phyloP scores from a whole-genome alignment of 2,113 vertebrate genomes.

The Paradoxurus hermaphroditus region DNA sequence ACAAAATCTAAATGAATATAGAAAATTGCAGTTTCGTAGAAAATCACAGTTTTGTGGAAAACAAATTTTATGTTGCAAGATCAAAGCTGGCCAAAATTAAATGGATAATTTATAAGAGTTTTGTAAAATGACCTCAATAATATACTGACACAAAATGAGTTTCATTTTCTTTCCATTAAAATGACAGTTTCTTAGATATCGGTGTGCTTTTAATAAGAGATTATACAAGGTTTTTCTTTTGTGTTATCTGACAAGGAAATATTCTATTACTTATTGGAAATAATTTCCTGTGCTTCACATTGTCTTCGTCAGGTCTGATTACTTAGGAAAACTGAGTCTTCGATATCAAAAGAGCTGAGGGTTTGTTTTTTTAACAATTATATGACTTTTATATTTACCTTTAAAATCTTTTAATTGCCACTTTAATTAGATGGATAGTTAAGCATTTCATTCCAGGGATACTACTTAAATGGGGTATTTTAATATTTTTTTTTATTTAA shows the following conservation, averaged over 20 bases:
- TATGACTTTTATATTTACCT: not conserved
- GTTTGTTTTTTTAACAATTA: not conserved
- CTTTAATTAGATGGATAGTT: not conserved
- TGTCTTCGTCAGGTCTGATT: not conserved
- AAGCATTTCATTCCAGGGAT: not conserved
- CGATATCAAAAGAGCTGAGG: not conserved
- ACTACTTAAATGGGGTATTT: not conserved
- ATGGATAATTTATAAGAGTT: not conserved
- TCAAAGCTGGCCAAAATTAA: not conserved
- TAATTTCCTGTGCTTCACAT: not conserved
- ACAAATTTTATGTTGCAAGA: not conserved
- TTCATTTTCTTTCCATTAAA: not conserved
- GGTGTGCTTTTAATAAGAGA: not conserved
- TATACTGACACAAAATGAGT: not conserved
- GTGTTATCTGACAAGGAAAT: not conserved
- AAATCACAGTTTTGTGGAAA: not conserved
- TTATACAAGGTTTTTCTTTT: not conserved
- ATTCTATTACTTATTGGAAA: not conserved
- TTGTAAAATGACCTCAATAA: not conserved
- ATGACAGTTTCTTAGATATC: not conserved
- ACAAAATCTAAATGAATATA: not conserved
- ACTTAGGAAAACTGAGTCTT: not conserved
- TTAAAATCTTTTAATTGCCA: not conserved
- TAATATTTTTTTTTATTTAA: no score
- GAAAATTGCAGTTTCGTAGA: not conserved